Evolutionary conservation across 2,888 invertebrate species (phyloP), one percentile per base, ranked within the genome.

Genomic region (Eristalis arbustorum): DNA sequence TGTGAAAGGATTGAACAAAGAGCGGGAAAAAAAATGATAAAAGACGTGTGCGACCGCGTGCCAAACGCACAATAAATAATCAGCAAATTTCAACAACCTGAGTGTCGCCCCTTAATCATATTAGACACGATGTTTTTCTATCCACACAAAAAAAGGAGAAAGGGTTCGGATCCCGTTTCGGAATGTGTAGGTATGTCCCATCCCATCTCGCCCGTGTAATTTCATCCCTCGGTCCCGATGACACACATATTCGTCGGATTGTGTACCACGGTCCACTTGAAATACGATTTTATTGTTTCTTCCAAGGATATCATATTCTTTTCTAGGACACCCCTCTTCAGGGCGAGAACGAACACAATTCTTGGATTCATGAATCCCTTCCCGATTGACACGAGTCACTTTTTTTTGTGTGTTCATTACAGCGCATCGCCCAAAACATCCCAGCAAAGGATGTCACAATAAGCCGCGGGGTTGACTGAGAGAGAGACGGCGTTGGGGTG

Each of bases 71-170:
- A 56, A 73, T 62, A 76, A 56, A 73, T 62, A 76, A 67, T 71
- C 71, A 42, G 67, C 57, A 67, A 40, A 78, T 74, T 75, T 31
- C n/a, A 59, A 64, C 73, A 22, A 74, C 74, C 61, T 77, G 88
- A 88, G 85, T 89, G 88, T 88, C 89, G 89, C 88, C 89, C 90
- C 90, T 89, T 90, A 84, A 90, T 88, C 84, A 87, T 83, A 84
- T 88, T 85, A 88, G 31, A 42, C 79, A 37, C n/a, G 59, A 69
- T 40, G 40, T 49, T 49, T 56, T 31, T 22, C 40, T 8, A 31
- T 5, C 31, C 31, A 31, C 1, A 31, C 1, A 31, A 69, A 31
- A 74, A 61, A 73, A 42, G 34, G 18, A 62, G 57, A 66, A 77
- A 64, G 57, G 72, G 61, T 73, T 79, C 88, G 83, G 37, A 72